Base-by-base conservation (phyloP, 2,113 vertebrate species). In the Hemichromis elongatus region DNA sequence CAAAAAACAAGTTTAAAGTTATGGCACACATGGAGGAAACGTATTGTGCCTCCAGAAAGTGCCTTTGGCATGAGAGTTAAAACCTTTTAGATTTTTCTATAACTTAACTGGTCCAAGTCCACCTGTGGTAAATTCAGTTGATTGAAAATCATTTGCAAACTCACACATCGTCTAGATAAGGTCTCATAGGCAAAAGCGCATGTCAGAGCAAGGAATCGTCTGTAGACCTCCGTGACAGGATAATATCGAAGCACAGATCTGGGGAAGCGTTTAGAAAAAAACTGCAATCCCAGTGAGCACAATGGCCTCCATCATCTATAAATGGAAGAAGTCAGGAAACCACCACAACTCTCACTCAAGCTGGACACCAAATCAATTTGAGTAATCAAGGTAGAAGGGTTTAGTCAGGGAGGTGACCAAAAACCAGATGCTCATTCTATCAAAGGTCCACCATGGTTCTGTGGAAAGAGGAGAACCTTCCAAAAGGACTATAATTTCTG, bases 221-320 rank as follows among this genome's bases (percentile, higher is more conserved):
- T 37, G 30, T 63, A 37, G 59, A 63, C 30, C 30, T 63, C 10
- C 10, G 30, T n/a, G 59, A n/a, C 30, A 37, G 6, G 4, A 37
- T 37, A 37, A 37, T 37, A 37, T 63, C 18, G 3, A 61, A 30
- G 0, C 2, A 0, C 57, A n/a, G 57, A 35, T 61, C 57, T 61
- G 57, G 30, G 57, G 57, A 35, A 35, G 18, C 3, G 30, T n/a
- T 35, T 1, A 35, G 57, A n/a, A 61, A 61, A 61, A 35, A 35
- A 11, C 30, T 61, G 30, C 57, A 61, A 18, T 61, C 57, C 30
- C 57, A 35, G 18, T 35, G 57, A 61, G 57, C 57, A 35, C 57
- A 61, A 18, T 35, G 57, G 18, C 9, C 18, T 35, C 18, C 18
- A 7, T 63, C 59, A 35, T 63, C 59, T 30, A 63, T 35, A 35